Conservation (phyloP, 2,888 invertebrate genomes). For the Papilio gigon region DNA sequence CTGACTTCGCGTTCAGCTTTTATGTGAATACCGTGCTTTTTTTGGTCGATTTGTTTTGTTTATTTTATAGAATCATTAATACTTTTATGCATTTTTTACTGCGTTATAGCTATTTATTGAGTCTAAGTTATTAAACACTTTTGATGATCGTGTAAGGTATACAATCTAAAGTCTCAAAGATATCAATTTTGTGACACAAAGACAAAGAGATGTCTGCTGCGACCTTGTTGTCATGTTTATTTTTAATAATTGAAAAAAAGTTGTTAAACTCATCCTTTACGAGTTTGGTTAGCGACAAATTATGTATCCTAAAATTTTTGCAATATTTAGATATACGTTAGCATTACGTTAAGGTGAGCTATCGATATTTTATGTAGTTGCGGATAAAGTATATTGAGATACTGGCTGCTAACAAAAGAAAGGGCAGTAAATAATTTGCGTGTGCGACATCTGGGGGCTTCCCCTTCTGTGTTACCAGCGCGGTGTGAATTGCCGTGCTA, state of each 20-base stretch:
- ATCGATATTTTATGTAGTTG: conserved; percentile 48
- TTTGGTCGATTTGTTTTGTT: not conserved
- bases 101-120: no score
- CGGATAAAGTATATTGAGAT: conserved; percentile 63
- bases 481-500: conserved; percentile 57
- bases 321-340: not conserved
- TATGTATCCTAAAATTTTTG: not conserved
- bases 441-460: conserved; percentile 77
- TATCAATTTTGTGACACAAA: no score
- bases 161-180: no score
- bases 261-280: no score
- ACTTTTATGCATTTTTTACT: no score
- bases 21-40: not conserved
- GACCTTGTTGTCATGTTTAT: no score
- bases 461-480: conserved; percentile 72
- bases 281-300: no score
- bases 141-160: no score
- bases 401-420: conserved; percentile 65
- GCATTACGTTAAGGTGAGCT: conserved; percentile 40
- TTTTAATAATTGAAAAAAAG: no score
- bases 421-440: conserved; percentile 79
- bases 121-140: no score
- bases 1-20: conserved; percentile 23
- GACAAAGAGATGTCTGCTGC: no score
- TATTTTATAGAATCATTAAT: no score